Base-by-base conservation (phyloP, 2,888 invertebrate genomes). In the Cistogaster globosa region DNA sequence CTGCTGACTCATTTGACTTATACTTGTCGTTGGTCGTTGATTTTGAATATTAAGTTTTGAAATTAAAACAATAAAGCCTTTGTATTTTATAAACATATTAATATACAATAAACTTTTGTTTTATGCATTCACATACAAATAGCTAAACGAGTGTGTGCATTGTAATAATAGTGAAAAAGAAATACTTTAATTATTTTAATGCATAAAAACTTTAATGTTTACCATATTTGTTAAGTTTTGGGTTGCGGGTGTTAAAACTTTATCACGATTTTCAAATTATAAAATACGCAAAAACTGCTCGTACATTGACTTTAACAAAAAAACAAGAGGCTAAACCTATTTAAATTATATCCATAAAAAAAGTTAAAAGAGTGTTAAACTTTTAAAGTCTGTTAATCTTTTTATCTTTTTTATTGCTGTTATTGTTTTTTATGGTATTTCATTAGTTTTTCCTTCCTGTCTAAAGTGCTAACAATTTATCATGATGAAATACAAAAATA, bases 211-310 rank as follows among this genome's bases (percentile, higher is more conserved):
- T 32, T 67, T 57, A 36, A 57, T 76, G 45, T 38, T 53, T 69
- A 53, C 69, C 62, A 69, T 32, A 36, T 69, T 65, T 22, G 63
- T n/a, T 38, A 12, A 48, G 6, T 69, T 58, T 57, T 45, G 18
- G 18, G 18, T 82, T 83, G 87, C 81, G 87, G 87, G 86, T 86
- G 86, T 87, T 77, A 55, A 84, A 72, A 83, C 20, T 79, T 58
- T 82, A 76, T 72, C 87, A 87, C 87, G 88, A 86, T 87, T 87
- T 87, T 85, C 84, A 84, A 87, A 87, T 87, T 87, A 87, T 72
- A 81, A 72, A 58, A 78, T 86, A 83, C 86, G 81, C 86, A 83
- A 71, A 83, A 71, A 72, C 18, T 78, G 67, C 32, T 69, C 68
- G 81, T 83, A 65, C 85, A 75, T 83, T 85, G 83, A 85, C 85